Base-by-base conservation (phyloP, 2,113 vertebrate species). In the Henicopernis longicauda region DNA sequence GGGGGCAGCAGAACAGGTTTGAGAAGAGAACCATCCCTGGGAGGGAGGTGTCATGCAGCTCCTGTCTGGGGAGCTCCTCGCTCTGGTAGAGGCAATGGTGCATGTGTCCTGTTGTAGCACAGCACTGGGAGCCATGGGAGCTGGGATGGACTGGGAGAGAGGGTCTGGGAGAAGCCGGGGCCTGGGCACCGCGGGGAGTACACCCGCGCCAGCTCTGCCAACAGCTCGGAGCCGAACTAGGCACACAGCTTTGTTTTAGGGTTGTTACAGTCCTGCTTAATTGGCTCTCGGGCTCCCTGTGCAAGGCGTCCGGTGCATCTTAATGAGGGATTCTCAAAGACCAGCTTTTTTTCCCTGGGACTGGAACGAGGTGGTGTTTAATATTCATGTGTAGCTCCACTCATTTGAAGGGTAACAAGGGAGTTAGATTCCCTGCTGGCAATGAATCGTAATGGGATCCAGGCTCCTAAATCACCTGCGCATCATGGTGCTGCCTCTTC, bases 311-410 rank as follows among this genome's bases (percentile, higher is more conserved):
- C 96, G 40, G 93, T 12, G 92, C 95, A 97, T 97, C 95, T 93
- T 96, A 97, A 96, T 96, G 96, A 96, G 93, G 40, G 82, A 93
- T 85, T 82, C 95, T 96, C 93, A 96, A 96, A 96, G 96, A 63
- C 78, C 12, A 73, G 38, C 55, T 93, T 82, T 90, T 92, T 94
- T 94, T 94, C 38, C 90, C 66, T 88, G 89, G 73, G 91, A 92
- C 84, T 76, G 71, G 61, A 66, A 82, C 4, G 54, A 85, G 69
- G 67, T 93, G 95, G 87, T 94, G 95, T 91, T 97, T 95, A 96
- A 95, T 95, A 96, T 96, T 96, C 96, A 95, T 96, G 96, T 67
- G 82, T 84, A 93, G 87, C 96, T 91, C 73, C 5, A 40, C 95
- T 95, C 95, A 90, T 94, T 91, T 93, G 93, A 93, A 93, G 93